Base-by-base conservation (phyloP, 2,113 vertebrate species). In the Benitochromis conjunctus region DNA sequence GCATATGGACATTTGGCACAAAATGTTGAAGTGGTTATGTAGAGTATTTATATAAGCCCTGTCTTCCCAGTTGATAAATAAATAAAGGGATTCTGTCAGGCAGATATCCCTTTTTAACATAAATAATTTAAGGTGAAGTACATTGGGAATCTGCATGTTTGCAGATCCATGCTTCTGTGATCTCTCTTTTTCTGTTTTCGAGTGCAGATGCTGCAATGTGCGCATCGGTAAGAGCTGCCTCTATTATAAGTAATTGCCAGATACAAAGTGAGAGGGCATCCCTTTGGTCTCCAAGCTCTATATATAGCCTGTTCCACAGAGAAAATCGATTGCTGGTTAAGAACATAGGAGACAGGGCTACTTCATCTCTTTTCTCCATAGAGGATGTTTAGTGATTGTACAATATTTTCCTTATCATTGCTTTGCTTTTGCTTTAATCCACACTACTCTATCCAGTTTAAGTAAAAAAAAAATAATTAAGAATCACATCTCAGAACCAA, bases 301-400 rank as follows among this genome's bases (percentile, higher is more conserved):
- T 97, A 98, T 98, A 98, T 98, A 98, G 96, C 94, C 43, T 6
- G 95, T 93, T 96, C 97, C 97, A 97, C 95, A 97, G 96, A 98
- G 97, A 96, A 97, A 98, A 96, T 94, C 91, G 86, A 95, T 94
- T 86, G 84, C 86, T 89, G 88, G 91, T 82, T 88, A 95, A 95
- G 94, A 97, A 96, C 94, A 95, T 89, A 95, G 86, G 83, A 88
- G 94, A 94, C 96, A 97, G 96, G 95, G 97, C 97, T 97, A 96
- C 97, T 97, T 97, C 95, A 97, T 97, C 96, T 95, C 95, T 96
- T 89, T 89, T 31, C 1, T 92, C 95, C 91, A 96, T 89, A 92
- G 96, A 89, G 92, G 69, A 88, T 88, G 83, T 84, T 92, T 64
- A 83, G 79, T 79, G 80, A 84, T 66, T 85, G 31, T 78, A 55